These are phyloP conservation scores for Euplexia lucipara DNA, from an alignment of 2,888 invertebrate genomes.

Conservation along the genomic window DNA sequence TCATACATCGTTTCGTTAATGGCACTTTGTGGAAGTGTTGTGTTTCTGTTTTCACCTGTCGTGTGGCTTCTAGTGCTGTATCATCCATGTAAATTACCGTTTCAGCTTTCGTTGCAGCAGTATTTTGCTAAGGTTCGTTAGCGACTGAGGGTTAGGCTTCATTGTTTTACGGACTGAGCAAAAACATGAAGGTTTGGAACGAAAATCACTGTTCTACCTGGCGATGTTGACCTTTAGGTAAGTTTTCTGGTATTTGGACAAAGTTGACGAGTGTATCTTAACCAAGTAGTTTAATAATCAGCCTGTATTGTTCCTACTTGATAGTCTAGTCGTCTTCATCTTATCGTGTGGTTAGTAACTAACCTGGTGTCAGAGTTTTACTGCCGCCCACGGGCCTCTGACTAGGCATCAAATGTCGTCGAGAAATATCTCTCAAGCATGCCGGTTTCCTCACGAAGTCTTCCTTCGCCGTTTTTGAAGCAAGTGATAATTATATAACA, in stretches of 20 bases:
- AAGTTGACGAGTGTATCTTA: neutral
- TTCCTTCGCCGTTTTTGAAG: too few relatives aligned
- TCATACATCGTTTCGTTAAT: neutral
- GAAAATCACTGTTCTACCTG: neutral
- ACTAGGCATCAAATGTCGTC: too few relatives aligned
- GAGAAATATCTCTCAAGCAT: too few relatives aligned
- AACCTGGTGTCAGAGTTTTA: too few relatives aligned
- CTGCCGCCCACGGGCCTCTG: too few relatives aligned
- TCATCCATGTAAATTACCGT: conserved; percentile 59
- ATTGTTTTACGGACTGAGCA: conserved; percentile 20
- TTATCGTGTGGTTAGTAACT: too few relatives aligned
- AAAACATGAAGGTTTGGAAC: neutral
- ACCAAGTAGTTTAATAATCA: too few relatives aligned
- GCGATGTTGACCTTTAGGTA: neutral
- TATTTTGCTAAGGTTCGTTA: conserved; percentile 46
- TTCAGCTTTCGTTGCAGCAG: conserved; percentile 39
- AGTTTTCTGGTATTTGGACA: neutral
- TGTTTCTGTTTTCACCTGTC: neutral
- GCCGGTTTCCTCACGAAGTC: too few relatives aligned
- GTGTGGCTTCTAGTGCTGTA: conserved; percentile 46
- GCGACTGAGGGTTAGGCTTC: conserved; percentile 2
- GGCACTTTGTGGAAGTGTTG: neutral
- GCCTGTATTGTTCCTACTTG: too few relatives aligned
- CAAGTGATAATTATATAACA: too few relatives aligned
- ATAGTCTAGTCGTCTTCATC: too few relatives aligned